phyloP scores from a whole-genome alignment of 2,113 vertebrate species.

The Leptobrachium leishanense region DNA sequence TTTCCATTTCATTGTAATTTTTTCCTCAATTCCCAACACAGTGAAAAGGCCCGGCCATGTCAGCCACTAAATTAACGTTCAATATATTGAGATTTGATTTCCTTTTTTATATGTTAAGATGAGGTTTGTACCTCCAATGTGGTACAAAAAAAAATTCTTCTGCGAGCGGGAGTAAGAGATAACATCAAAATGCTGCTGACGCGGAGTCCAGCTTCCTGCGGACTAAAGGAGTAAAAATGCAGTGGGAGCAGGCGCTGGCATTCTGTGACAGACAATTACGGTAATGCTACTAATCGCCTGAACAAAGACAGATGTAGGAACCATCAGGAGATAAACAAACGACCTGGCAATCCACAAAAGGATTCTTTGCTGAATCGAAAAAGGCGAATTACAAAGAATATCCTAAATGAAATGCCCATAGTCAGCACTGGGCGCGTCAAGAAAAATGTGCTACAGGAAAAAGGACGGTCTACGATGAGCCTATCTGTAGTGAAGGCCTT shows the following conservation, averaged over 20 bases:
- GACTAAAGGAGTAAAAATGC: conserved; percentile 2
- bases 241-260: conserved; percentile 26
- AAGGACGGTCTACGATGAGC: no score
- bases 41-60: no score
- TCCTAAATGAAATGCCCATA: not conserved
- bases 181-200: conserved; percentile 4
- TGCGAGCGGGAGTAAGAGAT: not conserved
- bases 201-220: conserved; percentile 15
- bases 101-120: no score
- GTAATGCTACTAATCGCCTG: conserved; percentile 40
- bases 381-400: conserved; percentile 10
- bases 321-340: conserved; percentile 17
- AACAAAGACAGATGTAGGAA: conserved; percentile 35
- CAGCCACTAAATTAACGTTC: no score
- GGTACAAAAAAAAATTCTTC: no score
- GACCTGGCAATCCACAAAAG: conserved; percentile 15
- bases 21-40: no score
- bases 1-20: no score
- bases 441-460: no score
- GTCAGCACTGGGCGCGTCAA: conserved; percentile 16
- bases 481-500: no score
- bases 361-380: conserved; percentile 17
- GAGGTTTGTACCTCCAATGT: no score
- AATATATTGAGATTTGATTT: no score
- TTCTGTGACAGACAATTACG: conserved; percentile 38